These are phyloP conservation scores for Pleuronectes platessa DNA, from an alignment of 2,113 vertebrate species.

Conservation along the genomic window DNA sequence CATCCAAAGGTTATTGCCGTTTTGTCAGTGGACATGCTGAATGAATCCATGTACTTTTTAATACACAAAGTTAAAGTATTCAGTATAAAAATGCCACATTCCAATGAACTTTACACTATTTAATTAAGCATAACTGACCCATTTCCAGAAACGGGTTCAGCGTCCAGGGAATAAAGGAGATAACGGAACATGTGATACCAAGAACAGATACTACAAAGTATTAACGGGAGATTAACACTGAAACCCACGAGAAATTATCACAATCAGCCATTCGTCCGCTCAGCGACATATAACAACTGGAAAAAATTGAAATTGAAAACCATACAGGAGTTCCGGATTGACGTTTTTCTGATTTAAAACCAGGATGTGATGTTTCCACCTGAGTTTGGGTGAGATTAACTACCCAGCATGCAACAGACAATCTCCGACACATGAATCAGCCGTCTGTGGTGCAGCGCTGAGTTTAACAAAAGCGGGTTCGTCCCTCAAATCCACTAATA, in stretches of 20 bases:
- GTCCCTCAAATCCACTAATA: not conserved
- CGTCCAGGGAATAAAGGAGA: slow-evolving; percentile 42
- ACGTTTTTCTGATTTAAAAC: slow-evolving; percentile 56
- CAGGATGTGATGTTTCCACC: slow-evolving; percentile 67
- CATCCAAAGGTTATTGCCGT: slow-evolving; percentile 69
- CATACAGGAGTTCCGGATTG: slow-evolving; percentile 43
- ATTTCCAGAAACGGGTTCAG: slow-evolving; percentile 79
- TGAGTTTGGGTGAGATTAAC: slow-evolving; percentile 70
- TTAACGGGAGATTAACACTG: slow-evolving; percentile 68
- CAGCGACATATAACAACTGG: slow-evolving; percentile 41
- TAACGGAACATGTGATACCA: slow-evolving; percentile 52
- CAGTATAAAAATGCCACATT: slow-evolving; percentile 79
- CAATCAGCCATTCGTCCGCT: slow-evolving; percentile 58
- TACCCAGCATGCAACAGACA: slow-evolving; percentile 37
- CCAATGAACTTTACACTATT: slow-evolving; percentile 74
- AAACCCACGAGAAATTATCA: slow-evolving; percentile 54
- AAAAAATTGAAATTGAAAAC: slow-evolving; percentile 21
- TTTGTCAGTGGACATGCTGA: slow-evolving; percentile 68
- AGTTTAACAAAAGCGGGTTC: not conserved
- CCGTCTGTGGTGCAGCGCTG: not conserved
- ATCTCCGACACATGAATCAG: slow-evolving; percentile 2
- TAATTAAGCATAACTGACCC: slow-evolving; percentile 68
- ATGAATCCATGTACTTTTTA: slow-evolving; percentile 50
- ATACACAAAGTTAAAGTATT: slow-evolving; percentile 64
- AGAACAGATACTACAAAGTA: slow-evolving; percentile 67